Evolutionary conservation across 2,888 invertebrate species (phyloP).

Genomic region (Drepana falcataria): DNA sequence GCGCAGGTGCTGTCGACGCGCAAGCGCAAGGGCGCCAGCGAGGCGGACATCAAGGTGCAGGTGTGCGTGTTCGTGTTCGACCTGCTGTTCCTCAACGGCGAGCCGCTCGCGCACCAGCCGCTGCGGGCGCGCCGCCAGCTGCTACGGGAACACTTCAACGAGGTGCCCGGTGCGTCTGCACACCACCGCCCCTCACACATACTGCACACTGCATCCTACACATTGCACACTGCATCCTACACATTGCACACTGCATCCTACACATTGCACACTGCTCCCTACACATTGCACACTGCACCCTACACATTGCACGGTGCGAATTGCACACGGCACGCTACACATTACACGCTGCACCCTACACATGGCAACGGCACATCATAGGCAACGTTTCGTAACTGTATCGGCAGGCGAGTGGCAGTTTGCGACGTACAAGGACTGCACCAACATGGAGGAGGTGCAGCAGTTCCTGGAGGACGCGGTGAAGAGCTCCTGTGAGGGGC

Average conservation of each 20-base stretch:
- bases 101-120: conserved; percentile 87
- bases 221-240: too few relatives aligned
- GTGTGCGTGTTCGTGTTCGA: conserved; percentile 99
- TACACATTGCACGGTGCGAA: too few relatives aligned
- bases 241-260: too few relatives aligned
- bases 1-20: conserved; percentile 89
- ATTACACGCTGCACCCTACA: too few relatives aligned
- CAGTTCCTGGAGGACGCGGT: conserved; percentile 96
- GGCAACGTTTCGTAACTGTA: neutral
- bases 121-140: conserved; percentile 86
- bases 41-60: conserved; percentile 79
- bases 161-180: conserved; percentile 75
- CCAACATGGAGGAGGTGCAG: conserved; percentile 93
- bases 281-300: too few relatives aligned
- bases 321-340: too few relatives aligned
- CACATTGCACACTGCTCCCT: too few relatives aligned
- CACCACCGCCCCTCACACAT: neutral
- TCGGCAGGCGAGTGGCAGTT: conserved; percentile 89
- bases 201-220: too few relatives aligned
- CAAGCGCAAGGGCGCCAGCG: conserved; percentile 89
- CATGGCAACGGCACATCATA: too few relatives aligned
- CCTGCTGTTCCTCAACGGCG: conserved; percentile 93
- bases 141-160: conserved; percentile 84
- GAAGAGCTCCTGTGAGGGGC: conserved; percentile 95
- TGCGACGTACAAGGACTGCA: conserved; percentile 90